phyloP scores from a whole-genome alignment of 2,113 vertebrate species.

The Plotosus lineatus region DNA sequence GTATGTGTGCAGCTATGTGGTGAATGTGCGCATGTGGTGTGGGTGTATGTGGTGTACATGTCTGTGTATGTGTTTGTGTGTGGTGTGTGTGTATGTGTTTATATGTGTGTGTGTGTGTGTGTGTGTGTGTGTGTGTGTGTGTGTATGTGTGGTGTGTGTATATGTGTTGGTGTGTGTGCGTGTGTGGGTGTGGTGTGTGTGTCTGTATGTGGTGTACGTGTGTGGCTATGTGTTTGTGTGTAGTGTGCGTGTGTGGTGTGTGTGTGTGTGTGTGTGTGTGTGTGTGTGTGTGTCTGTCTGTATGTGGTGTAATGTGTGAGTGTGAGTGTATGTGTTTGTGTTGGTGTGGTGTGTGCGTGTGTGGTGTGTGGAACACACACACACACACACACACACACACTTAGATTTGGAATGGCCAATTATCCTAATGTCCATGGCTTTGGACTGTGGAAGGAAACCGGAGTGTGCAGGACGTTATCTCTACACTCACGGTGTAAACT shows the following conservation, averaged over 20 bases:
- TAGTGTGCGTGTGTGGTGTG: not conserved
- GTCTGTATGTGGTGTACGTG: not conserved
- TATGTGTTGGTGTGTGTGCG: conserved; percentile 15
- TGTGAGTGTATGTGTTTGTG: not conserved
- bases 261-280: not conserved
- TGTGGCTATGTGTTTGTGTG: not conserved
- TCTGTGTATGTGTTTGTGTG: too few relatives aligned
- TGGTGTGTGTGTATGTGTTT: not conserved
- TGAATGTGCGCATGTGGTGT: too few relatives aligned
- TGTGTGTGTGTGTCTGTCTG: not conserved
- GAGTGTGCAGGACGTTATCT: not conserved
- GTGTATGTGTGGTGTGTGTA: conserved; percentile 4
- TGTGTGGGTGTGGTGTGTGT: not conserved
- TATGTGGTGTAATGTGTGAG: not conserved
- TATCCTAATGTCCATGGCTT: too few relatives aligned
- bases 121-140: not conserved
- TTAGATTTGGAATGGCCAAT: too few relatives aligned
- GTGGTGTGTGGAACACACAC: too few relatives aligned
- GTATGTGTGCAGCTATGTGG: too few relatives aligned
- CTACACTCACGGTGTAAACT: conserved; percentile 91
- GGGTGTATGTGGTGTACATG: not conserved
- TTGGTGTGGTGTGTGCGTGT: too few relatives aligned
- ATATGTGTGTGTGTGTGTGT: not conserved
- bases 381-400: too few relatives aligned
- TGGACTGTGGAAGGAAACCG: too few relatives aligned